Evolutionary conservation across 2,888 invertebrate genomes (phyloP).

Genomic region (Leptinotarsa juncta): DNA sequence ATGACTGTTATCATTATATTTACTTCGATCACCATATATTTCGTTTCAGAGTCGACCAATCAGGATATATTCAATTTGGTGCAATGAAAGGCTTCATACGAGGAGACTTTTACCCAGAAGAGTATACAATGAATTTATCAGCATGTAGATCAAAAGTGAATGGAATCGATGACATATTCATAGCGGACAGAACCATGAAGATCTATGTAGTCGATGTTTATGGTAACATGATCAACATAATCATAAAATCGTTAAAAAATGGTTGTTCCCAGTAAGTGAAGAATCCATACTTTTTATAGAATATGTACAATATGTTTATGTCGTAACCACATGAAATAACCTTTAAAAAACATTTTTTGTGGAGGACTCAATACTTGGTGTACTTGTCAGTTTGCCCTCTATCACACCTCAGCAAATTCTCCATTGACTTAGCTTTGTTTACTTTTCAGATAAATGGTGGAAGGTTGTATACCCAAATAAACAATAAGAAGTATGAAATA

Average conservation of each 20-base stretch:
- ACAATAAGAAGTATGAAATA: too few species aligned
- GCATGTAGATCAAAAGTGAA: constrained; percentile 59
- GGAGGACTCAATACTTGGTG: too few species aligned
- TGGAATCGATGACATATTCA: constrained; percentile 53
- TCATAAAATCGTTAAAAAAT: constrained; percentile 67
- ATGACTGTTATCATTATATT: too few species aligned
- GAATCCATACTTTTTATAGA: background rate
- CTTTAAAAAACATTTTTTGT: too few species aligned
- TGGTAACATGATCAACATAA: constrained; percentile 71
- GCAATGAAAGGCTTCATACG: constrained; percentile 71
- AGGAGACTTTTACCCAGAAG: constrained; percentile 64
- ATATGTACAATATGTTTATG: too few species aligned
- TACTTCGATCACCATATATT: too few species aligned
- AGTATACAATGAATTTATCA: constrained; percentile 67
- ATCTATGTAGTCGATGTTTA: constrained; percentile 64
- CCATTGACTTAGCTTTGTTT: too few species aligned
- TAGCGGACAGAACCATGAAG: constrained; percentile 52
- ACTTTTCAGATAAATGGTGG: too few species aligned
- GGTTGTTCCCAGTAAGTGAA: constrained; percentile 71
- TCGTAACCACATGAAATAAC: too few species aligned
- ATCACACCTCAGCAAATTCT: too few species aligned
- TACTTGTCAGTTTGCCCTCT: too few species aligned
- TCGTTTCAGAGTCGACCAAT: constrained; percentile 55
- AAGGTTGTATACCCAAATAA: too few species aligned
- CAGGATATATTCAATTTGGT: constrained; percentile 75